A percentile compares a stretch with the other conserved stretches of the same genome.
Conservation (phyloP, 37 sponge, comb jelly and placozoan genomes). For the Corticium candelabrum region DNA sequence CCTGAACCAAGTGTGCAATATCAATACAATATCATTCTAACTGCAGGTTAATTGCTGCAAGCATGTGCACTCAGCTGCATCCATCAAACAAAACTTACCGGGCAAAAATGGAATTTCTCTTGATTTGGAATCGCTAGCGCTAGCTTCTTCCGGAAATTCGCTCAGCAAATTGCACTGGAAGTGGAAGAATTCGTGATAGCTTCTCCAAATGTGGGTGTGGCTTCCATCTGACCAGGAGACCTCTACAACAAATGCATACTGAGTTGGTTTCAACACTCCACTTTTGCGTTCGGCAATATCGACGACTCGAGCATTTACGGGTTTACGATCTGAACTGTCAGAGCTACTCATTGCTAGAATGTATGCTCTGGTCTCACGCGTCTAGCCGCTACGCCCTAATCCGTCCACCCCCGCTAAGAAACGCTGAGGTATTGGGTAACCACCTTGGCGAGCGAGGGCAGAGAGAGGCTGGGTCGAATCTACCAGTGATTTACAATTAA, state of each 20-base stretch:
- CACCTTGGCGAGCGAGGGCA: no score
- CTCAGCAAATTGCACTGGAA: conserved; percentile 64
- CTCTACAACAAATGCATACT: conserved; percentile 39
- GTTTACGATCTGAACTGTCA: no score
- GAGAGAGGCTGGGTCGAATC: no score
- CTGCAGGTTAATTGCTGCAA: no score
- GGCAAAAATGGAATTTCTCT: conserved; percentile 66
- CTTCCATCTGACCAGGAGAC: conserved; percentile 54
- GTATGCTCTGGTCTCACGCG: no score
- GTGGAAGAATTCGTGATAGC: conserved; percentile 71
- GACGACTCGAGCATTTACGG: not conserved
- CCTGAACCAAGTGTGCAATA: no score
- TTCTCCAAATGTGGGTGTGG: conserved; percentile 26
- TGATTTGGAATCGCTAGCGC: conserved; percentile 14
- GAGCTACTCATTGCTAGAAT: no score
- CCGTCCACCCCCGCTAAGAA: no score
- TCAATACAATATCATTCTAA: no score
- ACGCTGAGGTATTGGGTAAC: no score
- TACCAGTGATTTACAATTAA: no score
- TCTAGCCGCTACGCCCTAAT: no score
- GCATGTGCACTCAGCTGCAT: not conserved
- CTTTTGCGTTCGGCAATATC: not conserved
- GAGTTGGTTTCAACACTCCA: not conserved
- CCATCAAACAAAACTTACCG: not conserved
- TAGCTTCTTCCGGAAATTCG: conserved; percentile 67